Conservation (phyloP, 2,113 vertebrate genomes). For the Syngnathus floridae region DNA sequence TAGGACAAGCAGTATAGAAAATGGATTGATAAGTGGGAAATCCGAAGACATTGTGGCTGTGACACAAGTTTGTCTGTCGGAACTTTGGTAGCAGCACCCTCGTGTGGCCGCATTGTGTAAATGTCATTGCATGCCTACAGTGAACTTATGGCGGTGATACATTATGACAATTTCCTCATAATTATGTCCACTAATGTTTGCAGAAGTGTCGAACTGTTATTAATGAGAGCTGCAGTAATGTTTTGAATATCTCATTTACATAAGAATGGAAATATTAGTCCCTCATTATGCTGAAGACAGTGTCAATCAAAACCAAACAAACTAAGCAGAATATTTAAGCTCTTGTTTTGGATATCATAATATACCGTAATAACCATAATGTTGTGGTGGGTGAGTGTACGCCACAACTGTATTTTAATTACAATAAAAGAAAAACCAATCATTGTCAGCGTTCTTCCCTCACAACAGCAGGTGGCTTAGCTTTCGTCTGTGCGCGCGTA, state of each 20-base stretch:
- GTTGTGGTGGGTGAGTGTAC: neutral
- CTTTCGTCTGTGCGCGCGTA: conserved; percentile 16
- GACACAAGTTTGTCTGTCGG: conserved; percentile 6
- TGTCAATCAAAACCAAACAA: neutral
- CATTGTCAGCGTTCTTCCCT: conserved; percentile 4
- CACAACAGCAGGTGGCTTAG: conserved; percentile 11
- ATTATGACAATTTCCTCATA: neutral
- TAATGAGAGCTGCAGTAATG: neutral
- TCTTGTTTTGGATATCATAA: neutral
- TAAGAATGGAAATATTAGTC: neutral
- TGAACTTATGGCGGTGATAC: neutral
- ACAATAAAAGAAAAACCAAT: neutral
- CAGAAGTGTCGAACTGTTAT: neutral
- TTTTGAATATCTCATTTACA: neutral
- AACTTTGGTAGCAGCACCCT: conserved; percentile 41
- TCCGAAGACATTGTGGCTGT: neutral
- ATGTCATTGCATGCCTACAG: conserved; percentile 25
- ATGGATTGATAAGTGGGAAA: neutral
- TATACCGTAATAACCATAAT: neutral
- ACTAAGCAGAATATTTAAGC: neutral
- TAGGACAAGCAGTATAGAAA: too few relatives aligned
- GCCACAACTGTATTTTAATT: neutral
- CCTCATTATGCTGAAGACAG: neutral
- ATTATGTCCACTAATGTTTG: neutral
- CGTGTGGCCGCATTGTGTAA: conserved; percentile 39